Conservation (phyloP, 1,140 invertebrate species). For the Phymorhynchus buccinoides region DNA sequence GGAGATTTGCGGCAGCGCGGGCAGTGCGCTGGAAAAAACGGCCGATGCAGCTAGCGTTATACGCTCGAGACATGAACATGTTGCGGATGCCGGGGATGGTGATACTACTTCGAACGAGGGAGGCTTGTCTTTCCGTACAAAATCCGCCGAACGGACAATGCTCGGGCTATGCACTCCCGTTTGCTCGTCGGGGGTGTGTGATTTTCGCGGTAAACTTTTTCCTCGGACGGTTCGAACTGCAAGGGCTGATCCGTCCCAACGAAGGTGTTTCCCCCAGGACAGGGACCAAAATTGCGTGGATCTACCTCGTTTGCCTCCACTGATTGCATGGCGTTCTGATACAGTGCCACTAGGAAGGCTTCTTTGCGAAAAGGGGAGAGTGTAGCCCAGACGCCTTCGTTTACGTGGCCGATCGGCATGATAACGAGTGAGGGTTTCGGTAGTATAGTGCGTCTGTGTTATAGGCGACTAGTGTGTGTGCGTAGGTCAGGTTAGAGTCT, state of each 20-base stretch:
- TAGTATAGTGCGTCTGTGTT: too few species aligned
- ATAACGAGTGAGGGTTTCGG: too few species aligned
- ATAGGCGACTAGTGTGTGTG: conserved; percentile 23
- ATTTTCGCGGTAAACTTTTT: conserved; percentile 32
- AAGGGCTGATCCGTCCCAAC: conserved; percentile 13
- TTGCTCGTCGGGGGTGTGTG: conserved; percentile 29
- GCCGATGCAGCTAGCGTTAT: conserved; percentile 24
- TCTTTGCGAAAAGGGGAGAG: conserved; percentile 16
- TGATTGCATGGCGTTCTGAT: conserved; percentile 24
- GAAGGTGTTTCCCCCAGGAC: conserved; percentile 20
- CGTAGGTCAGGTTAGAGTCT: background rate
- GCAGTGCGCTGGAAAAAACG: conserved; percentile 40
- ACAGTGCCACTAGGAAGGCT: conserved; percentile 11
- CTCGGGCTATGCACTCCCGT: conserved; percentile 24
- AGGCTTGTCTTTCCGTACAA: background rate
- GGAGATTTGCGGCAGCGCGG: conserved; percentile 13
- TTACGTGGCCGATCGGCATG: too few species aligned
- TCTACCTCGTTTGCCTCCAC: too few species aligned
- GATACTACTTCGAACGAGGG: conserved; percentile 29
- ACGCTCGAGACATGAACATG: background rate
- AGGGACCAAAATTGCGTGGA: conserved; percentile 38
- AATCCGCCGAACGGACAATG: conserved; percentile 5
- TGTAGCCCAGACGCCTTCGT: conserved; percentile 19
- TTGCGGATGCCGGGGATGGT: conserved; percentile 39
- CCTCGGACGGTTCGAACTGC: conserved; percentile 29